Conservation (phyloP, 2,888 invertebrate genomes). For the Drosophila sordidula region DNA sequence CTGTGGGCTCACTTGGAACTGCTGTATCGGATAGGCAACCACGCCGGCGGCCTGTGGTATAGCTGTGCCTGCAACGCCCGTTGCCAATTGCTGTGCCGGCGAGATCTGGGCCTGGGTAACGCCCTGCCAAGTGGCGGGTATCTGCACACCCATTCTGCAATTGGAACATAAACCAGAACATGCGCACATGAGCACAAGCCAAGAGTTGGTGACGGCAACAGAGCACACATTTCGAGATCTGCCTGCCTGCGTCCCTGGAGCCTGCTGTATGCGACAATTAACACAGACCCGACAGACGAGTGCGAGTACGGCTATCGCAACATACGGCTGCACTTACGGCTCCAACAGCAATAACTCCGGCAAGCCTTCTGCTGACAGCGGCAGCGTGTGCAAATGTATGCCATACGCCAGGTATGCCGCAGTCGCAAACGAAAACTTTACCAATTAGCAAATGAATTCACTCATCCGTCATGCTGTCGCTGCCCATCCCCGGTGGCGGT, state of each 20-base stretch:
- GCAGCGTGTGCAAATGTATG: conserved; percentile 37
- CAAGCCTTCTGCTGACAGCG: conserved; percentile 55
- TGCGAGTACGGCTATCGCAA: conserved; percentile 6
- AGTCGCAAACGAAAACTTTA: conserved; percentile 74
- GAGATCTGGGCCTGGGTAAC: conserved; percentile 90
- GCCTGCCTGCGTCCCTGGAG: conserved; percentile 45
- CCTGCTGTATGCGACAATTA: conserved; percentile 32
- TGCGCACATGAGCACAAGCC: conserved; percentile 29
- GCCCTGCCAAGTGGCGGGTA: conserved; percentile 91
- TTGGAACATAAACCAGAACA: conserved; percentile 17
- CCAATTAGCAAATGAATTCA: conserved; percentile 84
- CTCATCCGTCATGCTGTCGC: conserved; percentile 82
- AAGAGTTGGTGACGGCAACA: conserved; percentile 22
- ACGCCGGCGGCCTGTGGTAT: conserved; percentile 92
- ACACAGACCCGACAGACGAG: conserved; percentile 11
- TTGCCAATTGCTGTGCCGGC: conserved; percentile 89
- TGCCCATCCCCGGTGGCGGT: conserved; percentile 74
- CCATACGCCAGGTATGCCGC: conserved; percentile 39
- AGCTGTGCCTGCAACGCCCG: conserved; percentile 89
- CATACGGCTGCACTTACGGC: conserved; percentile 5
- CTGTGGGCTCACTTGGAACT: conserved; percentile 92
- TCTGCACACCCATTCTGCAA: conserved; percentile 92
- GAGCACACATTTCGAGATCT: conserved; percentile 26
- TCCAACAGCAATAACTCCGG: conserved; percentile 7
- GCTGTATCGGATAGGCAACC: conserved; percentile 96